Conservation (phyloP, 2,113 vertebrate species). For the Crotalus helleri region DNA sequence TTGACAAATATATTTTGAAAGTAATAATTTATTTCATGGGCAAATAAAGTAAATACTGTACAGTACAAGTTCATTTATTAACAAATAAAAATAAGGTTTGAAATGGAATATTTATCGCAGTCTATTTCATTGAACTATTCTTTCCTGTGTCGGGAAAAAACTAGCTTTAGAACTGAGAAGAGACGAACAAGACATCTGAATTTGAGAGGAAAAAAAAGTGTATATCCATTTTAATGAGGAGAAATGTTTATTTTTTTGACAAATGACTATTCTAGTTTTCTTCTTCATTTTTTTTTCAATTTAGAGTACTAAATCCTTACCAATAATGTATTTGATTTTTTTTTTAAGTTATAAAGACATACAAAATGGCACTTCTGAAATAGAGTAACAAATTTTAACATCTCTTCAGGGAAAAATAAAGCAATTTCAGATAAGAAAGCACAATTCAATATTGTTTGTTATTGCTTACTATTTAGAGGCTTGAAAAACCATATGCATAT, state of each 20-base stretch:
- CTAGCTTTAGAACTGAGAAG: not conserved
- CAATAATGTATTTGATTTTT: not conserved
- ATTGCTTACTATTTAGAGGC: slow-evolving; percentile 53
- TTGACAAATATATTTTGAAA: not conserved
- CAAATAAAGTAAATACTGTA: not conserved
- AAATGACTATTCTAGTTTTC: not conserved
- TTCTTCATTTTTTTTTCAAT: not conserved
- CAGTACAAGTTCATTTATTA: not conserved
- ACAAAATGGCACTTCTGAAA: not conserved
- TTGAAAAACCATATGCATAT: slow-evolving; percentile 62
- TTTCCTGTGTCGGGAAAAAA: not conserved
- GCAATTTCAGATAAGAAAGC: slow-evolving; percentile 52
- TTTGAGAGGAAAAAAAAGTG: not conserved
- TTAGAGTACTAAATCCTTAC: not conserved
- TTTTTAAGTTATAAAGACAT: not conserved
- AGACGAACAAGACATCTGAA: not conserved
- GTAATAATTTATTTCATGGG: not conserved
- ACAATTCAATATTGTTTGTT: slow-evolving; percentile 47
- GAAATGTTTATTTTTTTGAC: not conserved
- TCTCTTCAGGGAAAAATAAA: slow-evolving; percentile 34
- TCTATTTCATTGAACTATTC: not conserved
- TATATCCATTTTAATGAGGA: not conserved
- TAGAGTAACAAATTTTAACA: slow-evolving; percentile 30
- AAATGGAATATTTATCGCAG: not conserved
- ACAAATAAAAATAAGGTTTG: not conserved